These are phyloP conservation scores for Mionectes olivaceus DNA, from an alignment of 2,797 vertebrate genomes.

Conservation along the genomic window DNA sequence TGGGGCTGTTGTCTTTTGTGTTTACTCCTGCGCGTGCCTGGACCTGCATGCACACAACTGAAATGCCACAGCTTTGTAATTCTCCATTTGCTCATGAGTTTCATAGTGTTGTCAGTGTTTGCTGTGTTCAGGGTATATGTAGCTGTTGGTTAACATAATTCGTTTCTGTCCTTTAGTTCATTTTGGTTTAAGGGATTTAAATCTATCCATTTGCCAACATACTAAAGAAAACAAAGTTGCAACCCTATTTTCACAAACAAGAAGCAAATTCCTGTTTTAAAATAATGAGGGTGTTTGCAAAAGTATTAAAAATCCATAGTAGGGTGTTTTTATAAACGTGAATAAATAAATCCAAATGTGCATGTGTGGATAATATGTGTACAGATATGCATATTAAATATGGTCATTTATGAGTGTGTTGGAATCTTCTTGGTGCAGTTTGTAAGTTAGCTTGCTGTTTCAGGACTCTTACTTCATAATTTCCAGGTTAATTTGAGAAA, in stretches of 20 bases:
- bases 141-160: background rate
- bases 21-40: constrained; percentile 9
- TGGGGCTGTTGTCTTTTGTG: constrained; percentile 53
- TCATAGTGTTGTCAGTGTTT: background rate
- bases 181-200: background rate
- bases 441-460: background rate
- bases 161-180: background rate
- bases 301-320: background rate
- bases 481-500: background rate
- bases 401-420: background rate
- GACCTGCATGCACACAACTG: background rate
- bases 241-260: background rate
- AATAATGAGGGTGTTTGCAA: background rate
- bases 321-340: background rate
- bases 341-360: background rate
- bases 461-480: background rate
- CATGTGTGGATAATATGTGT: background rate
- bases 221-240: background rate
- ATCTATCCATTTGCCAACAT: background rate
- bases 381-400: background rate
- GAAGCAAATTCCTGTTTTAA: background rate
- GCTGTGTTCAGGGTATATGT: background rate
- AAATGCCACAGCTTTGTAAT: constrained; percentile 17
- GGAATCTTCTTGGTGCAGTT: background rate
- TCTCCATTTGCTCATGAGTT: constrained; percentile 4